Evolutionary conservation across 2,113 vertebrate genomes (phyloP), one percentile per base, ranked within the genome.

Genomic region (Hydrolagus affinis): DNA sequence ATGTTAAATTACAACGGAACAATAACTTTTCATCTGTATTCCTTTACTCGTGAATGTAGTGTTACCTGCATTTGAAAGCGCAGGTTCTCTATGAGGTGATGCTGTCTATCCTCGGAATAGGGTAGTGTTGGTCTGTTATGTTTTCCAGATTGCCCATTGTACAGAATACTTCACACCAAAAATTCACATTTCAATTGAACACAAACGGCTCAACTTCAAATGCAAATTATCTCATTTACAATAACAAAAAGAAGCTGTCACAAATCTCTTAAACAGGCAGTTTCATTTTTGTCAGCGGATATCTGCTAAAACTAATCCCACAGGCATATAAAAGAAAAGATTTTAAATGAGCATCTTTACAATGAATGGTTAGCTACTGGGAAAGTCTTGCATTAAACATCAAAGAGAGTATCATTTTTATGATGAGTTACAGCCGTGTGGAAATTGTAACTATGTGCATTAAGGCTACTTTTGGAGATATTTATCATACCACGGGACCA

Each of bases 351-450:
- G 12, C 59, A 62, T 8, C 59, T 28, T 80, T 80, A 80, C n/a
- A 28, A 12, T 14, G 8, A 80, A 80, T 17, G 57, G 2, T 9
- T 64, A 25, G 59, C 59, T 80, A n/a, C 17, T 80, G 25, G 14
- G 8, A 15, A 80, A 30, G 14, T 0, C 59, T 62, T 62, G 59
- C 8, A 6, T 62, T 62, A n/a, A 78, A 62, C 12, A 64, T 80
- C 71, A 64, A 15, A 80, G 57, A 59, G 44, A 23, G n/a, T 57
- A 23, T 77, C 28, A 80, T 17, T 80, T 80, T 80, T 28, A 64
- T 62, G 21, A n/a, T 28, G 59, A 64, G 25, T 80, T 80, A 25
- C 76, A 3, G 14, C 21, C 75, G 59, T 64, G 59, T 62, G 76
- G 6, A 28, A 64, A 17, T 80, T 19, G 76, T 44, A 60, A 23